phyloP scores from a whole-genome alignment of 1,140 invertebrate species.

The Euglossa dilemma region DNA sequence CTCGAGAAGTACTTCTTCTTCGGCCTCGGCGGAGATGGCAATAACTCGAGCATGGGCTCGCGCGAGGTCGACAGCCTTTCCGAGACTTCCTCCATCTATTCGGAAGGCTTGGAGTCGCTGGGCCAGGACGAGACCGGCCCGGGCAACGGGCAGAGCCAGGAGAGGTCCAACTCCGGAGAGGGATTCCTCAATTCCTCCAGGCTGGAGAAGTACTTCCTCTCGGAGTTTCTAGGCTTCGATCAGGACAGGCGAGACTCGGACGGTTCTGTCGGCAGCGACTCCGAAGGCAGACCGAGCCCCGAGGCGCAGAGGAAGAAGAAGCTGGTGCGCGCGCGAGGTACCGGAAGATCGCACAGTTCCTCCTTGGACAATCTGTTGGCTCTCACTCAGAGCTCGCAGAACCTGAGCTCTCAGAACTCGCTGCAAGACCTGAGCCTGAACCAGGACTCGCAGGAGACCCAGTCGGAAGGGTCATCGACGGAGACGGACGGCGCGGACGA shows the following conservation, averaged over 20 bases:
- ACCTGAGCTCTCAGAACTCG: conserved; percentile 82
- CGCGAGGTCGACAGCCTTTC: conserved; percentile 88
- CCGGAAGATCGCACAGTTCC: conserved; percentile 90
- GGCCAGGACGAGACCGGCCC: conserved; percentile 81
- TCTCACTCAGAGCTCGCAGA: conserved; percentile 81
- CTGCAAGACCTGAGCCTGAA: conserved; percentile 76
- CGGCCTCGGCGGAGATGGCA: conserved; percentile 89
- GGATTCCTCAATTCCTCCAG: conserved; percentile 90
- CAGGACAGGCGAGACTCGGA: conserved; percentile 88
- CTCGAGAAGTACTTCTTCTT: conserved; percentile 96
- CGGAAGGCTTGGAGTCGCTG: conserved; percentile 89
- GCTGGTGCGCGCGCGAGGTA: conserved; percentile 89
- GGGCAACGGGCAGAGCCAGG: conserved; percentile 74
- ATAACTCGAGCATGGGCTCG: conserved; percentile 81
- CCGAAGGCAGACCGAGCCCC: conserved; percentile 92
- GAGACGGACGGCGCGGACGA: conserved; percentile 91
- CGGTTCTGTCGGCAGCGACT: conserved; percentile 92
- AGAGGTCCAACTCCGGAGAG: conserved; percentile 84
- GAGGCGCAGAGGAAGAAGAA: conserved; percentile 90
- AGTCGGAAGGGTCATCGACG: conserved; percentile 88
- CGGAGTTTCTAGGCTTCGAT: conserved; percentile 92
- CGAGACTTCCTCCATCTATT: conserved; percentile 94
- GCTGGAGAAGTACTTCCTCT: conserved; percentile 94
- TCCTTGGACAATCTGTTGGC: conserved; percentile 90
- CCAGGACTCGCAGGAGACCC: conserved; percentile 76